Evolutionary conservation across 2,888 invertebrate genomes (phyloP).

Genomic region (Eupithecia subumbrata): DNA sequence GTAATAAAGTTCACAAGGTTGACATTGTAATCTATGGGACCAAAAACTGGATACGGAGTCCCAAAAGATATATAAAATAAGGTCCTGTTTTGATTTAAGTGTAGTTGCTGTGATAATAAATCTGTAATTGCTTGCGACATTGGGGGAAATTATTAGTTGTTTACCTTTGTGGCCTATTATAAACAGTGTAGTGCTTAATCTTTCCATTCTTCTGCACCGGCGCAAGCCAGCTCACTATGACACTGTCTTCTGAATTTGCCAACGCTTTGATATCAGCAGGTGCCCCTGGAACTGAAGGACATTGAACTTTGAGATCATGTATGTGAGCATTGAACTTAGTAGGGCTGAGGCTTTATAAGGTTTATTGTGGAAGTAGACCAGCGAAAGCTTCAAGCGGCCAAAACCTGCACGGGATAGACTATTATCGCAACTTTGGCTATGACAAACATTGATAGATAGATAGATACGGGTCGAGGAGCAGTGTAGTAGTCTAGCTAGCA

Average conservation of each 20-base stretch:
- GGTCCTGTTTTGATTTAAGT: no score
- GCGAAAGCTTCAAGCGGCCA: background rate
- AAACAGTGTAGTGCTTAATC: slow-evolving; percentile 92
- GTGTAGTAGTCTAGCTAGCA: background rate
- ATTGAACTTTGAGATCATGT: background rate
- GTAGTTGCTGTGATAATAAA: background rate
- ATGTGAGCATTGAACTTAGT: background rate
- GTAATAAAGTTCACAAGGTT: no score
- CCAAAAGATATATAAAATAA: no score
- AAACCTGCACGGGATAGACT: background rate
- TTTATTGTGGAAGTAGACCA: background rate
- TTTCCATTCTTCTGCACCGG: slow-evolving; percentile 91
- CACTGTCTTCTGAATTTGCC: slow-evolving; percentile 90
- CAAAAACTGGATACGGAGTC: no score
- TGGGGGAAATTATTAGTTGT: background rate
- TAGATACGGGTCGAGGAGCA: background rate
- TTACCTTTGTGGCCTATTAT: slow-evolving; percentile 85
- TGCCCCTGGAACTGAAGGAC: slow-evolving; percentile 88
- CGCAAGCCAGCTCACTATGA: slow-evolving; percentile 93
- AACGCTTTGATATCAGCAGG: slow-evolving; percentile 93
- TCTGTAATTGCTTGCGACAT: background rate
- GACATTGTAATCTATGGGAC: no score
- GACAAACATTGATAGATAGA: background rate
- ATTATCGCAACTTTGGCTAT: no score
- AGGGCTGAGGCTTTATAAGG: no score